Percentiles rank a stretch among this genome's conserved stretches.
Evolutionary conservation across 2,113 vertebrate genomes (phyloP).

Genomic region (Crotalus tigris): DNA sequence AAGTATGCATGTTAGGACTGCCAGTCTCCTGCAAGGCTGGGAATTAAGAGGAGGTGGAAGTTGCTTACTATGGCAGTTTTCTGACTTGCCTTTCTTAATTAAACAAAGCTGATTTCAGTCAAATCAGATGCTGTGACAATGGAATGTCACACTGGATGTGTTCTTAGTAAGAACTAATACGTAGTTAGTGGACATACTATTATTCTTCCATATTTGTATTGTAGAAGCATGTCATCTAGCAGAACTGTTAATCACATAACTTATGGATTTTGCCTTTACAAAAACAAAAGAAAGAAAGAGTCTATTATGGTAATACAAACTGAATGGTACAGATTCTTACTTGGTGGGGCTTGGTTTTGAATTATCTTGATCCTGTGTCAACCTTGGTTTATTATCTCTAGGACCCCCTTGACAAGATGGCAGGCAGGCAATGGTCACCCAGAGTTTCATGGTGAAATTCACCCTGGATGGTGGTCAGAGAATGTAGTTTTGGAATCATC

Average conservation of each 20-base stretch:
- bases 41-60: neutral
- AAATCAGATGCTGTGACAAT: neutral
- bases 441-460: neutral
- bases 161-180: neutral
- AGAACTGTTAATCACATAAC: neutral
- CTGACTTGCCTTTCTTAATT: slow-evolving; percentile 9
- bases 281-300: neutral
- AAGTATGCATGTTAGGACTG: neutral
- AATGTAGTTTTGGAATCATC: neutral
- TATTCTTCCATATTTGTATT: neutral
- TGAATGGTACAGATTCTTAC: neutral
- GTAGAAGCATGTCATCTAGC: neutral
- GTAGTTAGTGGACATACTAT: neutral
- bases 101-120: neutral
- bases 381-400: neutral
- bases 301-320: neutral
- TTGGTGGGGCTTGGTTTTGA: neutral
- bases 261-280: neutral
- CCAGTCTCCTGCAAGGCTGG: neutral
- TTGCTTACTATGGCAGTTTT: neutral
- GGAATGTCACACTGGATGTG: neutral
- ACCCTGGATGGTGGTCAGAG: neutral
- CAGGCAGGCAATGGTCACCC: neutral
- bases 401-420: neutral
- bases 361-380: neutral